Evolutionary conservation across 2,113 vertebrate genomes (phyloP), one percentile per base, ranked within the genome.

Genomic region (Acinonyx jubatus): DNA sequence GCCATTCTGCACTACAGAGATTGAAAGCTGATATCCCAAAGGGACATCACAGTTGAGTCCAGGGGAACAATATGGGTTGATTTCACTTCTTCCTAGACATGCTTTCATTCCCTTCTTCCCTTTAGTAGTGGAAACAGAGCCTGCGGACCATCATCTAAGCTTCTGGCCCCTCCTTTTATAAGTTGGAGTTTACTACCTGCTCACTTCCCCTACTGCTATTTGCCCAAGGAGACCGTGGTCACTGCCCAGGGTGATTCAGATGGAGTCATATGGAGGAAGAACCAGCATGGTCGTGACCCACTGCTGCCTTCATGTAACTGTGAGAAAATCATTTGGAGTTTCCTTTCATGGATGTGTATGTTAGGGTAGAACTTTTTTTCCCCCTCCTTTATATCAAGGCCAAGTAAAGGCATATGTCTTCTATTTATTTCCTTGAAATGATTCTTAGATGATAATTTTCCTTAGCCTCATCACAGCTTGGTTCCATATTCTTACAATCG

Each of bases 381-480:
- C 38, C 5, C 61, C 18, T 18, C 15, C 25, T 91, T 81, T 87
- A 31, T 23, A 55, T 48, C 38, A 29, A 16, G 33, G 13, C 55
- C 83, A 89, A 94, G 73, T 5, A 4, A 79, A 94, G 27, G 55
- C 21, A 27, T 63, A 41, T 79, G 14, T 95, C 36, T 94, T 94
- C 69, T 57, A 57, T 81, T 93, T 88, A 84, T 66, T 84, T 81
- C 13, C 57, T 96, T 85, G 38, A 88, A 88, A 91, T 66, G 16
- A 71, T 69, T 81, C 21, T 91, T 88, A 91, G 38, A 69, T 38
- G 74, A 79, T 90, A 25, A 95, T 96, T 92, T 97, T 97, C 63
- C 29, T 93, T 63, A 68, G 48, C n/a, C 86, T 98, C 92, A 95
- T 94, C 80, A 82, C 63, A 96, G 38, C 48, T 69, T 86, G 29